phyloP scores from a whole-genome alignment of 2,113 vertebrate species.

The Nibea coibor region DNA sequence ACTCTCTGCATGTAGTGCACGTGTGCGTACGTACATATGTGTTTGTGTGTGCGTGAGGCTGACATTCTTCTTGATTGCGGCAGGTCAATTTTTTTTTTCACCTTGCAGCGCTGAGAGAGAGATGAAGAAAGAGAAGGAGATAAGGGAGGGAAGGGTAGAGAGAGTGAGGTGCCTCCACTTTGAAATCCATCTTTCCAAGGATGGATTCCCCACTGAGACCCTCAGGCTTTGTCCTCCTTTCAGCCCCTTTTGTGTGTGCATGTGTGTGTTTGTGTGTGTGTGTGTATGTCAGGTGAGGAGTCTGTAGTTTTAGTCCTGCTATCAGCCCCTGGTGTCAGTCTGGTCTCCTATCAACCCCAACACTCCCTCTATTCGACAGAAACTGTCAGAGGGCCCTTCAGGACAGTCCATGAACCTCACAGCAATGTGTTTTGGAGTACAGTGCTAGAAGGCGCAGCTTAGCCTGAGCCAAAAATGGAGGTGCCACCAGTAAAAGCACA shows the following conservation, averaged over 20 bases:
- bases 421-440: conserved; percentile 24
- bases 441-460: neutral
- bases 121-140: conserved; percentile 50
- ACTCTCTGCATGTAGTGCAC: neutral
- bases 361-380: conserved; percentile 16
- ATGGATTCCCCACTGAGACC: conserved; percentile 75
- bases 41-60: neutral
- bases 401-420: conserved; percentile 61
- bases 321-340: conserved; percentile 68
- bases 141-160: conserved; percentile 47
- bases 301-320: conserved; percentile 58
- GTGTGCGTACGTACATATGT: conserved; percentile 11
- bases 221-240: conserved; percentile 75
- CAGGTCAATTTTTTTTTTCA: conserved; percentile 26
- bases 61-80: conserved; percentile 45
- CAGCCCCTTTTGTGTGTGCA: conserved; percentile 37
- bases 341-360: conserved; percentile 49
- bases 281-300: conserved; percentile 55
- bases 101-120: conserved; percentile 39
- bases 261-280: conserved; percentile 41
- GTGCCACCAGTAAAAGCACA: conserved; percentile 33
- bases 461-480: conserved; percentile 22
- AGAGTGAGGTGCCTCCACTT: conserved; percentile 60
- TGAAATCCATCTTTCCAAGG: conserved; percentile 75
- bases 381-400: conserved; percentile 53